These are phyloP conservation scores for Elgaria multicarinata DNA, from an alignment of 2,113 vertebrate species.

Conservation along the genomic window DNA sequence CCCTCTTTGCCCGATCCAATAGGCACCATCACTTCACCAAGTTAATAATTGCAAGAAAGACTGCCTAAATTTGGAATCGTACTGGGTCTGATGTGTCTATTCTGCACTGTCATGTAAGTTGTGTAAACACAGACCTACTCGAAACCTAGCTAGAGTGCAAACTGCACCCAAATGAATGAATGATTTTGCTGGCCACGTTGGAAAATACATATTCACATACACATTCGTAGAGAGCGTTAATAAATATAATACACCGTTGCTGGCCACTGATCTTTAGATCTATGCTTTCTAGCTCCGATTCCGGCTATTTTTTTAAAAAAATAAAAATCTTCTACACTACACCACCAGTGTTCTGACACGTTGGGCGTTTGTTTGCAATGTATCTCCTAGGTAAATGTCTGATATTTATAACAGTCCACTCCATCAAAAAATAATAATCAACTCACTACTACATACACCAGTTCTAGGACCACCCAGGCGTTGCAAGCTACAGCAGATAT, in stretches of 20 bases:
- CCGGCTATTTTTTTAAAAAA: not conserved
- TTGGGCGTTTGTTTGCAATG: not conserved
- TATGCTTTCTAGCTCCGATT: not conserved
- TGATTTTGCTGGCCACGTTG: not conserved
- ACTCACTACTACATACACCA: conserved; percentile 15
- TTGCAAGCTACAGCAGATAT: not conserved
- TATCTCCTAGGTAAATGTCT: too few relatives aligned
- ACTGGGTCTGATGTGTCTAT: not conserved
- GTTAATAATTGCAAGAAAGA: not conserved
- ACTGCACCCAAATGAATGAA: conserved; percentile 12
- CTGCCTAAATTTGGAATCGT: not conserved
- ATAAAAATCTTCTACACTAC: not conserved
- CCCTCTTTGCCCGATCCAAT: not conserved
- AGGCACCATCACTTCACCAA: not conserved
- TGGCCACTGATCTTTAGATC: not conserved
- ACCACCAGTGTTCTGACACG: not conserved
- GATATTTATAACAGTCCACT: not conserved
- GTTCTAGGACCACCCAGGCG: not conserved
- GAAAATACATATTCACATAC: not conserved
- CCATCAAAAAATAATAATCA: not conserved
- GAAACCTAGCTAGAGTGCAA: not conserved
- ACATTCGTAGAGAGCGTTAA: not conserved
- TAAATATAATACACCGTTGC: not conserved
- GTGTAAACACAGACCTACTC: not conserved
- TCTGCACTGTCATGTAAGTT: not conserved